Evolutionary conservation across 2,888 invertebrate genomes (phyloP).

Genomic region (Nebria brevicollis): DNA sequence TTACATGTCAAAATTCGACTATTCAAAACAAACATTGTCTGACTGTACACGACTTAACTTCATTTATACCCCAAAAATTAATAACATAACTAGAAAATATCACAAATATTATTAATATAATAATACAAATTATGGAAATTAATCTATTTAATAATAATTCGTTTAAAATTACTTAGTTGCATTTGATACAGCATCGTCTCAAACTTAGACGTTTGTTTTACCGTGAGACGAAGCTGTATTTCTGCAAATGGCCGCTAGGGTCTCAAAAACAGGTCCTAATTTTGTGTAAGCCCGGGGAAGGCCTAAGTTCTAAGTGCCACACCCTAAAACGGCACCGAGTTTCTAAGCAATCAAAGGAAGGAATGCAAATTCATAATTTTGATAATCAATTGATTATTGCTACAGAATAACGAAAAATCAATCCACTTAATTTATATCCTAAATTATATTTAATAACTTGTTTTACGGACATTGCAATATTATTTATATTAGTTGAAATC

Average conservation of each 20-base stretch:
- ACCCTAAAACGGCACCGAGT: background rate
- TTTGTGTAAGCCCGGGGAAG: background rate
- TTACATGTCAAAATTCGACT: background rate
- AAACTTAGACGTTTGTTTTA: too few relatives aligned
- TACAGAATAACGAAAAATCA: background rate
- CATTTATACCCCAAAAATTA: background rate
- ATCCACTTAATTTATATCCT: background rate
- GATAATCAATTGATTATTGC: background rate
- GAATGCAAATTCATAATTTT: background rate
- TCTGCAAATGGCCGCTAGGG: too few relatives aligned
- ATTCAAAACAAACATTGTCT: background rate
- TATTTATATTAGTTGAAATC: slow-evolving; percentile 1
- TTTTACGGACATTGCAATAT: slow-evolving; percentile 1
- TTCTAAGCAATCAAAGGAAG: background rate
- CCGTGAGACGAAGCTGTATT: too few relatives aligned
- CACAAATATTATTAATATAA: background rate
- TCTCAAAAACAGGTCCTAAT: background rate
- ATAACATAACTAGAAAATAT: background rate
- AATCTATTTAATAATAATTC: background rate
- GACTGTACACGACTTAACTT: slow-evolving; percentile 1
- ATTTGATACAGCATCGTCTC: background rate
- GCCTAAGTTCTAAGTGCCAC: background rate
- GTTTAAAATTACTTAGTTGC: background rate
- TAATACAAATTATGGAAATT: background rate
- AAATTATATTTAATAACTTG: background rate